Base-by-base conservation (phyloP, 2,797 vertebrate species). In the Eulemur albifrons region DNA sequence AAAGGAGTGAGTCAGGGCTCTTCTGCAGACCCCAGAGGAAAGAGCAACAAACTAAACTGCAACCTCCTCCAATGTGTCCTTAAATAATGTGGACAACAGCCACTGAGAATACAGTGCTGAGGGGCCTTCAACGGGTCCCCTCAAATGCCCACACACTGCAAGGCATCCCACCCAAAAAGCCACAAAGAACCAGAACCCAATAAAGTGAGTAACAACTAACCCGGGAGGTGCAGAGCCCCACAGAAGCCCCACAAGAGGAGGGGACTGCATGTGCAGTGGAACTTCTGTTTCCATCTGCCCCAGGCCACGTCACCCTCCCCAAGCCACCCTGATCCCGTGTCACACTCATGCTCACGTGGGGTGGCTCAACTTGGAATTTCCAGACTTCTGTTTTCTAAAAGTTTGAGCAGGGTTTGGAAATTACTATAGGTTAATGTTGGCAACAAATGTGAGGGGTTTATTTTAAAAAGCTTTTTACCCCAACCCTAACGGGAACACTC, bases 361-460 rank as follows among this genome's bases (percentile, higher is more conserved):
- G 2, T 7, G 73, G 54, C 76, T 63, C 45, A 40, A 38, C 81
- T 20, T 27, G 57, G 93, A 80, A 94, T 96, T 94, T 94, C 95
- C 95, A 91, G 69, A 95, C 92, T 94, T 94, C 92, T 18, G 90
- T 40, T 88, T 96, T 95, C 94, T 85, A 30, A 25, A 88, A 69
- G 61, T 48, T n/a, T 70, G 23, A 85, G 35, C 57, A n/a, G 40
- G 9, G 25, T 43, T 94, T 61, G 75, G 43, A 50, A 93, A 57
- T 40, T 30, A 92, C 38, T 12, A 65, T 0, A 23, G 32, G 80
- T 48, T 59, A 76, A 89, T 15, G 59, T 1, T 73, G 90, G 23
- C 45, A 63, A 69, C 43, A 52, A 54, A 79, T 2, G 0, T 40
- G 65, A 93, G 45, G 21, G 70, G 25, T 73, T 65, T 48, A 2